These are phyloP conservation scores for Eristalinus aeneus DNA, from an alignment of 2,888 invertebrate genomes.

Conservation along the genomic window DNA sequence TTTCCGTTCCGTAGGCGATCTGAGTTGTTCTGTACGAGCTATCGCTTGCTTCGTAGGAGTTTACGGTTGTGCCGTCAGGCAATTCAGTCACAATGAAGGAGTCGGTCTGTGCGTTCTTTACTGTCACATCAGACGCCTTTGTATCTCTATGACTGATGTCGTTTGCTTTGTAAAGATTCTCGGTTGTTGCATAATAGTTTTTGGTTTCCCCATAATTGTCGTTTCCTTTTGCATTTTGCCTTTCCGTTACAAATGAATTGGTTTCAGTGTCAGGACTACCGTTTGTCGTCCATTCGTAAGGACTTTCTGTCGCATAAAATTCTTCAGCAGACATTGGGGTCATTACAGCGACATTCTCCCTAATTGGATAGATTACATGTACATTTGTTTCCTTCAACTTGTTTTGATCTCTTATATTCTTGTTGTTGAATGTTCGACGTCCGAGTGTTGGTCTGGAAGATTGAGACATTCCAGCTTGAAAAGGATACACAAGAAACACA, in stretches of 20 bases:
- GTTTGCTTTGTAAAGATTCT: too few relatives aligned
- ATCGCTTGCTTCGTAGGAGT: too few relatives aligned
- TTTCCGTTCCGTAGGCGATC: too few relatives aligned
- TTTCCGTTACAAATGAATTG: too few relatives aligned
- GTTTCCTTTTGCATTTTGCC: too few relatives aligned
- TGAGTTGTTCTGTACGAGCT: too few relatives aligned
- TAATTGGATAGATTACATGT: conserved; percentile 30
- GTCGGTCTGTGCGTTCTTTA: too few relatives aligned
- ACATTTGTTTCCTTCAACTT: neutral
- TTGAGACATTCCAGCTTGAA: neutral
- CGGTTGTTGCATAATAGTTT: neutral
- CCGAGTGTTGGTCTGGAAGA: neutral
- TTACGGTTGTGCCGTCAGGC: too few relatives aligned
- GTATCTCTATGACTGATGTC: too few relatives aligned
- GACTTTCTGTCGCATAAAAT: neutral
- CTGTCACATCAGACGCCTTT: too few relatives aligned
- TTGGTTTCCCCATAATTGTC: neutral
- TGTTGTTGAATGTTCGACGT: neutral
- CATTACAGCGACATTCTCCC: conserved; percentile 21
- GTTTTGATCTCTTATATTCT: neutral
- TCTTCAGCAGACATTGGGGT: conserved; percentile 16
- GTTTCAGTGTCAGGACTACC: too few relatives aligned
- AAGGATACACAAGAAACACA: conserved; percentile 38
- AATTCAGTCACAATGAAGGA: too few relatives aligned
- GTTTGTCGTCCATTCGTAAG: neutral